Evolutionary conservation across 2,797 vertebrate species (phyloP).

Genomic region (Chanos chanos): DNA sequence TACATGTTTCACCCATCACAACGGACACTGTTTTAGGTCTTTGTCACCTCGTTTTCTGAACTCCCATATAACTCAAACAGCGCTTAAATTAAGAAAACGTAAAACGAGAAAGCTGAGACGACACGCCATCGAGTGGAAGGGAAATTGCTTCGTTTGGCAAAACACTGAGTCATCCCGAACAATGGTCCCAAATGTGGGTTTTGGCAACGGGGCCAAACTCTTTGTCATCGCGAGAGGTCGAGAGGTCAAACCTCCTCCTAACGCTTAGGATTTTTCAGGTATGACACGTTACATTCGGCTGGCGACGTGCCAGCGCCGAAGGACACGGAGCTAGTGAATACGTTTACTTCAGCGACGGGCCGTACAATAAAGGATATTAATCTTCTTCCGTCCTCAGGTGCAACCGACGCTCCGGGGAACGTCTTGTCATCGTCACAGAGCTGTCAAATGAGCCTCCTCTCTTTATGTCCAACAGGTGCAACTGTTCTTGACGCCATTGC

Average conservation of each 20-base stretch:
- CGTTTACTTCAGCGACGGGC: conserved; percentile 33
- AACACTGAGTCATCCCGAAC: conserved; percentile 56
- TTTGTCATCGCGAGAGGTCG: conserved; percentile 47
- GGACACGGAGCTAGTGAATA: conserved; percentile 14
- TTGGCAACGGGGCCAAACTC: conserved; percentile 43
- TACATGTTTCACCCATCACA: no score
- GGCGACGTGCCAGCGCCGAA: conserved; percentile 5
- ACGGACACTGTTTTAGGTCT: no score
- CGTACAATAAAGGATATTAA: conserved; percentile 44
- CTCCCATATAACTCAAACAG: no score
- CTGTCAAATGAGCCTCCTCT: conserved; percentile 28
- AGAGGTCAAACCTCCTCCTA: conserved; percentile 46
- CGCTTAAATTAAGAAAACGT: conserved; percentile 20
- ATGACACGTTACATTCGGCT: conserved; percentile 30
- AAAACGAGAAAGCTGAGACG: conserved; percentile 22
- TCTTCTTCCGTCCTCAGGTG: conserved; percentile 41
- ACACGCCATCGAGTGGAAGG: conserved; percentile 34
- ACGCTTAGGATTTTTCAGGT: conserved; percentile 26
- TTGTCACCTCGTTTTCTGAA: no score
- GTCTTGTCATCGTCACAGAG: conserved; percentile 22
- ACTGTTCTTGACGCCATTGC: not conserved
- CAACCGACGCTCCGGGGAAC: conserved; percentile 36
- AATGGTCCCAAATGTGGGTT: conserved; percentile 42
- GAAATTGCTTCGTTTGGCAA: conserved; percentile 52
- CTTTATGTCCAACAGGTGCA: conserved; percentile 19